Conservation (phyloP, 2,888 invertebrate species). For the Drosophila paracracens region DNA sequence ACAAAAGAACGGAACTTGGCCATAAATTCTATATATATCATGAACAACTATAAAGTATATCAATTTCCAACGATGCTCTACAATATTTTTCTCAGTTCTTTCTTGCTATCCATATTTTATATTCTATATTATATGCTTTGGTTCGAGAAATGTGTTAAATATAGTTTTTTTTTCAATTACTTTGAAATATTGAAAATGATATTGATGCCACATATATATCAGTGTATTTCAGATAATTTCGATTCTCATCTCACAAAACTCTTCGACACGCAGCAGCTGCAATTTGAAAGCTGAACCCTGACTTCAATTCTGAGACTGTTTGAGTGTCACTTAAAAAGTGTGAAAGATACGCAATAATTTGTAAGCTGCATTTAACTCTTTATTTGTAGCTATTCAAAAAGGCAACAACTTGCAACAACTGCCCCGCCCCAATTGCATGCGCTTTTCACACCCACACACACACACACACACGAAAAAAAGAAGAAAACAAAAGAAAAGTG, state of each 20-base stretch:
- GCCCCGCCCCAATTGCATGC: neutral
- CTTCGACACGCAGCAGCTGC: neutral
- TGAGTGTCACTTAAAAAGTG: neutral
- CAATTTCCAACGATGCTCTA: neutral
- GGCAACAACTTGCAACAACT: neutral
- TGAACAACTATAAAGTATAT: neutral
- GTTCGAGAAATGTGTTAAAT: neutral
- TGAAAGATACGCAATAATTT: neutral
- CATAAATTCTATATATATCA: neutral
- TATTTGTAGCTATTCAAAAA: neutral
- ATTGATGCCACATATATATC: neutral
- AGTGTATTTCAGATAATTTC: neutral
- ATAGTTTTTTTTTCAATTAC: neutral
- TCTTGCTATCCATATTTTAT: neutral
- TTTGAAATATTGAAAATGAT: neutral
- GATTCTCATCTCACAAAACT: neutral
- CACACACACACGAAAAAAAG: neutral
- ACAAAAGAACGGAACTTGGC: neutral
- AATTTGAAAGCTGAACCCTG: neutral
- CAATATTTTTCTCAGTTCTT: neutral
- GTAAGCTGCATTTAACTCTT: neutral
- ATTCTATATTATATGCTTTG: neutral
- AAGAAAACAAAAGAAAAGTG: neutral
- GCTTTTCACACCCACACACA: conserved; percentile 16
- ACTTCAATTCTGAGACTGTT: neutral